A percentile compares a stretch with the other conserved stretches of the same genome.
Conservation (phyloP, 2,113 vertebrate species). For the Calypte anna region DNA sequence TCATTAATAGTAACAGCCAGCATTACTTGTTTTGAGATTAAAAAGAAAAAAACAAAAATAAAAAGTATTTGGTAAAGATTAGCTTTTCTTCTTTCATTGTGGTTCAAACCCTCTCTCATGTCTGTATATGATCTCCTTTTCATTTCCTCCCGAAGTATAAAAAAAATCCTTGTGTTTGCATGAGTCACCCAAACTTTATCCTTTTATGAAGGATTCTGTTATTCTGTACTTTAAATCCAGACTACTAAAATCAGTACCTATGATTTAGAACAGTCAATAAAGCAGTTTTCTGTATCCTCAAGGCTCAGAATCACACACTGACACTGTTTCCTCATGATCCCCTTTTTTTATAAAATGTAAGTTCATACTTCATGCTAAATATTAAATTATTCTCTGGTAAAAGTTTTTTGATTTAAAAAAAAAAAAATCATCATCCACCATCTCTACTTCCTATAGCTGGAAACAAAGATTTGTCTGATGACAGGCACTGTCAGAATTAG, state of each 20-base stretch:
- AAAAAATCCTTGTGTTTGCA: not conserved
- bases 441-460: not conserved
- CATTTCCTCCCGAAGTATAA: not conserved
- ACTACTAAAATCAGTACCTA: not conserved
- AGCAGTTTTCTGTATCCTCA: not conserved
- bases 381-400: not conserved
- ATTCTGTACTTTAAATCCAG: not conserved
- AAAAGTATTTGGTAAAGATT: not conserved
- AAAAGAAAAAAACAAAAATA: not conserved
- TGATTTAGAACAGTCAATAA: not conserved
- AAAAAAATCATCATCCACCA: not conserved
- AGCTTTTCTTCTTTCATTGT: not conserved
- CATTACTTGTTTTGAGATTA: not conserved
- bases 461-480: not conserved
- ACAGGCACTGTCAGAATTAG: not conserved
- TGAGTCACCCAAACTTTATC: slow-evolving; percentile 28
- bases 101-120: not conserved
- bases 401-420: too few species aligned
- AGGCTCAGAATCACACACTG: not conserved
- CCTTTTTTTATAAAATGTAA: not conserved
- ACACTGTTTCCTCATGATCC: not conserved
- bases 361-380: not conserved
- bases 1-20: not conserved
- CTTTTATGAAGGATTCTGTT: not conserved
- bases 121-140: not conserved